These are phyloP conservation scores for human DNA, from an alignment of 2,113 vertebrate species.

Conservation along the genomic window GRCh38 chr12:113764001-113764500, in stretches of 20 bases:
- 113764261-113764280: neutral
- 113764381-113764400: neutral
- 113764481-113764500: fast-evolving
- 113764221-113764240: slow-evolving; percentile 23
- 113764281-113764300: neutral
- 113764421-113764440: neutral
- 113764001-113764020: neutral
- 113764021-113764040: neutral
- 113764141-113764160: too few relatives aligned
- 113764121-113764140: neutral
- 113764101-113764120: fast-evolving
- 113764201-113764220: neutral
- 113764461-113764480: neutral
- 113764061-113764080: neutral
- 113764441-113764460: too few relatives aligned
- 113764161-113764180: neutral
- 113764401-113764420: neutral
- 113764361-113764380: neutral
- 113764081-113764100: fast-evolving
- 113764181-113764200: neutral
- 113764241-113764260: neutral
- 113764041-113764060: neutral
- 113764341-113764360: neutral
- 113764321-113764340: too few relatives aligned
- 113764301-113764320: neutral